Base-by-base conservation (phyloP, 2,888 invertebrate species). In the Leptopilina drosophilae region DNA sequence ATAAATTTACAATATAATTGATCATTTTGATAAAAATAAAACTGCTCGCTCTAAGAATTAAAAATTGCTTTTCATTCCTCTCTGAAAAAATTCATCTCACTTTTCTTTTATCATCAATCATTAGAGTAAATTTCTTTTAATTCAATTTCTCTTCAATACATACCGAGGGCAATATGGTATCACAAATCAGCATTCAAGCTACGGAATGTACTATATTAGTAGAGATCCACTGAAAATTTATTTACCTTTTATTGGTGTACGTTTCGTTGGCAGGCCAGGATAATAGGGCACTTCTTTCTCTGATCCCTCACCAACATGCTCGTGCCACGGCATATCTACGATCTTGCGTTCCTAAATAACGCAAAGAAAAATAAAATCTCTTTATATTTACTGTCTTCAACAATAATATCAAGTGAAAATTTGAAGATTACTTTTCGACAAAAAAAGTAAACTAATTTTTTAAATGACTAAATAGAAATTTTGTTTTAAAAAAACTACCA, bases 191-290 rank as follows among this genome's bases (percentile, higher is more conserved):
- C 89, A 89, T 88, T 89, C 88, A 87, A 89, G 91, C 91, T 91
- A 91, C 91, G 91, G 90, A 91, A 91, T 90, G 87, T 87, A 89
- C 88, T 87, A 90, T 90, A 87, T 86, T 87, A 87, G 84, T 90
- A 87, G 85, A 84, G 83, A 86, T 85, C 85, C 85, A 85, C 85
- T 86, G 85, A 85, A 88, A 80, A 81, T 82, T 79, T 81, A 82
- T 88, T 85, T 93, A 96, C 96, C 96, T 94, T 96, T 95, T 77
- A 97, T 97, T 20, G 97, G 97, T 8, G 96, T 95, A 84, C 97
- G 93, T 92, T 96, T 96, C 76, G 94, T 94, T 33, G 96, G 95
- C 9, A 95, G 95, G 79, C 95, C 94, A 14, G 96, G 94, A 89
- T 93, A 94, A 87, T 93, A 94, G 65, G 95, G 95, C 91, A 95